Evolutionary conservation across 2,888 invertebrate species (phyloP), one percentile per base, ranked within the genome.

Genomic region (Aspidiotus destructor): DNA sequence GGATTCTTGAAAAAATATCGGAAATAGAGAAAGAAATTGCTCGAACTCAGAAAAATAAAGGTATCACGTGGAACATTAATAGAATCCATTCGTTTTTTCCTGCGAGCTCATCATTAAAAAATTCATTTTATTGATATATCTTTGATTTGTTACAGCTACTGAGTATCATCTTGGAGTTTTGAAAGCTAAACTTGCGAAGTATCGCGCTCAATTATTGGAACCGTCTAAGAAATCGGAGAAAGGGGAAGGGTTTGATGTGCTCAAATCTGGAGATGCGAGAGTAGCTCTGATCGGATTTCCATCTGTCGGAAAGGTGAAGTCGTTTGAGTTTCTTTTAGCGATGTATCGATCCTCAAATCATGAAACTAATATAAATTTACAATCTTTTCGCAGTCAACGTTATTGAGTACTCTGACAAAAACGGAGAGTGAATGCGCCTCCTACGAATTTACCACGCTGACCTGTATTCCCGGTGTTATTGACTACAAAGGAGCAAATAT

Each of bases 1-100:
- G 99, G 74, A 98, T 99, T 77, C 81, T 99, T 72, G 99, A 99
- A 76, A 98, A 96, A 84, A 99, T 99, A 79, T 88, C 93, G 7
- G 98, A 99, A 83, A 97, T 99, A 72, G 99, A 99, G 78, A 89
- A 88, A 76, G 99, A 99, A 86, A 99, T 99, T 73, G 91, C 94
- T 15, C 84, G 96, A 74, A 99, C 99, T 16, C 99, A 99, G 78
- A 99, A 99, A 80, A 99, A 99, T 81, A 99, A 99, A 88, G 97
- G 96, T 95, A 78, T 72, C 28, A 28, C 28, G 28, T 28, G 44
- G 13, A 52, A 11, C 15, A 16, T 57, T 42, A 41, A 53, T 15
- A 9, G 6, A 7, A 13, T 17, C 10, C 40, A 17, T 57, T 40
- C 53, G 69, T 68, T 65, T 60, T 60, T 9, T 6, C 7, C 48